These are phyloP conservation scores for Aporophyla nigra DNA, from an alignment of 2,888 invertebrate genomes.

Conservation along the genomic window DNA sequence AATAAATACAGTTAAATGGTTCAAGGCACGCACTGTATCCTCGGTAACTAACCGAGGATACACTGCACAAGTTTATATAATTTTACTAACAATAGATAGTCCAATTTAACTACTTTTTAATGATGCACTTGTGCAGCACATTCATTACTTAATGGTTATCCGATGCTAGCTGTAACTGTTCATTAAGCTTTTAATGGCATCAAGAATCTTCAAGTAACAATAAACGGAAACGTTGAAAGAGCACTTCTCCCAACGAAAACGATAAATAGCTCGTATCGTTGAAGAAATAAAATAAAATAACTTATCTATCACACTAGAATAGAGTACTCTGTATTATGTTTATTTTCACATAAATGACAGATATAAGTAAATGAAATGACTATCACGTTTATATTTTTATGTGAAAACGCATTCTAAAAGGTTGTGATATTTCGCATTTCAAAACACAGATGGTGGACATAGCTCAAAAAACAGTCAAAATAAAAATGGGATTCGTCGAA, in stretches of 20 bases:
- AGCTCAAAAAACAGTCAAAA: slow-evolving; percentile 42
- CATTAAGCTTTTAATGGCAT: slow-evolving; percentile 12
- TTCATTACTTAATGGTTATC: background rate
- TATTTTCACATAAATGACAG: too few species aligned
- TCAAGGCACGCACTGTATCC: background rate
- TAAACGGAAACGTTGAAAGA: background rate
- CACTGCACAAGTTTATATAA: background rate
- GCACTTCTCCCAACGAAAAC: background rate
- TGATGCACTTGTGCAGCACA: background rate
- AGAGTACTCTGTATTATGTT: background rate
- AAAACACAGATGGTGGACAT: slow-evolving; percentile 37
- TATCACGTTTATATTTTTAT: background rate
- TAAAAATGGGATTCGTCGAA: slow-evolving; percentile 47
- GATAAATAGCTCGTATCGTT: slow-evolving; percentile 19
- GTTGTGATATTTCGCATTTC: background rate
- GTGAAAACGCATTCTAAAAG: slow-evolving; percentile 11
- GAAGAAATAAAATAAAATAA: slow-evolving; percentile 18
- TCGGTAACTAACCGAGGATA: too few species aligned
- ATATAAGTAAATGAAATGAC: too few species aligned
- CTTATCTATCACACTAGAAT: background rate
- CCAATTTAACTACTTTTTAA: slow-evolving; percentile 18
- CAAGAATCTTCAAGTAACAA: slow-evolving; percentile 2
- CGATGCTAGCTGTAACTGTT: slow-evolving; percentile 5
- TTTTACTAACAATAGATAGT: background rate
- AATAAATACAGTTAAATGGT: slow-evolving; percentile 25